A percentile compares a stretch with the other conserved stretches of the same genome.
phyloP scores from a whole-genome alignment of 1,140 invertebrate genomes.

The Cyrtorhinus lividipennis region DNA sequence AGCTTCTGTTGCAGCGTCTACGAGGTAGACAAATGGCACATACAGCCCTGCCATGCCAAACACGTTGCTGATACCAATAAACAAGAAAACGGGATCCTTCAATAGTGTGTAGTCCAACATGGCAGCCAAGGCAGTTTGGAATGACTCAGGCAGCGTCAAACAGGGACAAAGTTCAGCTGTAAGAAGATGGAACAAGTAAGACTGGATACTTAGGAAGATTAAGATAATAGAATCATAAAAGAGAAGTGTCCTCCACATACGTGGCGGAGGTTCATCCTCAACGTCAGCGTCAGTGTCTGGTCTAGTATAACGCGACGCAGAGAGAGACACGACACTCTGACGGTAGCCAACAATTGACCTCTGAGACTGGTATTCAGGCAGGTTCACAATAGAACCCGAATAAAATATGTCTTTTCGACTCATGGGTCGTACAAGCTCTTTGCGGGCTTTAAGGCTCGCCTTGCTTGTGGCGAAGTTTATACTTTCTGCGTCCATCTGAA shows the following conservation, averaged over 20 bases:
- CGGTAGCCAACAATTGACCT: conserved; percentile 78
- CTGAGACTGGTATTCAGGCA: conserved; percentile 84
- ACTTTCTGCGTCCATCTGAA: conserved; percentile 24
- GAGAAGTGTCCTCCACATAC: conserved; percentile 33
- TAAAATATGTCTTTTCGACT: conserved; percentile 98
- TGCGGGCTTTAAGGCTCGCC: conserved; percentile 32
- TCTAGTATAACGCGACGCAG: conserved; percentile 44
- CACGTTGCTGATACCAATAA: conserved; percentile 87
- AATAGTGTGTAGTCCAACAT: conserved; percentile 89
- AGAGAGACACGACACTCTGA: conserved; percentile 64
- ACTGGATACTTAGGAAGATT: not conserved
- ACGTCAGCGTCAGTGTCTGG: conserved; percentile 46
- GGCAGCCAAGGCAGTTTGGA: conserved; percentile 65
- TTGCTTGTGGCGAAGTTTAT: conserved; percentile 25
- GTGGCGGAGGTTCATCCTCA: conserved; percentile 36
- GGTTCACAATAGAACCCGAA: conserved; percentile 79
- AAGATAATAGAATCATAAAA: not conserved
- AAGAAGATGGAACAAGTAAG: conserved; percentile 7
- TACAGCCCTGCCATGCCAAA: conserved; percentile 90
- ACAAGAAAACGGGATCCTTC: conserved; percentile 77
- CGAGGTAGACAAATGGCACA: conserved; percentile 87
- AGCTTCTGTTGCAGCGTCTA: conserved; percentile 58
- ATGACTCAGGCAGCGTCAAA: conserved; percentile 58
- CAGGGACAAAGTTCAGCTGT: conserved; percentile 53
- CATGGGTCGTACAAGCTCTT: conserved; percentile 72